Conservation (phyloP, 2,113 vertebrate genomes). For the Natator depressus region DNA sequence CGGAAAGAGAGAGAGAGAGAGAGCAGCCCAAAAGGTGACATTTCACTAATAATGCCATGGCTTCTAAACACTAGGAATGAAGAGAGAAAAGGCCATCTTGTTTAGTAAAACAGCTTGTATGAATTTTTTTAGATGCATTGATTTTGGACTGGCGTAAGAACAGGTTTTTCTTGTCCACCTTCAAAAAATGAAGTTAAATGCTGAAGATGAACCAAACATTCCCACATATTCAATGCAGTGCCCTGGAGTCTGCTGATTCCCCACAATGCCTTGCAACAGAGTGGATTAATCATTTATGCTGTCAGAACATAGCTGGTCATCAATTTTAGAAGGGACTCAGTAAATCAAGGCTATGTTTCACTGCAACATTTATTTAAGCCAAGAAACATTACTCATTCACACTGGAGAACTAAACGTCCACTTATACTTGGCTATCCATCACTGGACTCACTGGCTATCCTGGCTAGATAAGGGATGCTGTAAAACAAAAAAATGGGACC, state of each 20-base stretch:
- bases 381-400: slow-evolving; percentile 27
- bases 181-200: background rate
- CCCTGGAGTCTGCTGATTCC: background rate
- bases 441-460: background rate
- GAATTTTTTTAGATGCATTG: background rate
- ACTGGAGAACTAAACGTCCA: background rate
- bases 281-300: background rate
- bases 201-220: background rate
- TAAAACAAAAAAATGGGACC: background rate
- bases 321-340: slow-evolving; percentile 15
- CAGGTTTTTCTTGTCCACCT: background rate
- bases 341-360: slow-evolving; percentile 44
- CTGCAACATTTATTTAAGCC: slow-evolving; percentile 40
- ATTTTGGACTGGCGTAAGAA: background rate
- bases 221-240: background rate
- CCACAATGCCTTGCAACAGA: background rate
- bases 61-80: background rate
- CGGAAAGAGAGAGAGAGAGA: background rate
- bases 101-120: background rate
- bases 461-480: background rate
- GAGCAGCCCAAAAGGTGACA: background rate
- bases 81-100: accelerated
- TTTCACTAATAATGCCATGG: background rate
- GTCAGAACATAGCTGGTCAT: background rate
- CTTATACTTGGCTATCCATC: slow-evolving; percentile 21